phyloP scores from a whole-genome alignment of 2,888 invertebrate genomes.

The Tenthredo mesomela region DNA sequence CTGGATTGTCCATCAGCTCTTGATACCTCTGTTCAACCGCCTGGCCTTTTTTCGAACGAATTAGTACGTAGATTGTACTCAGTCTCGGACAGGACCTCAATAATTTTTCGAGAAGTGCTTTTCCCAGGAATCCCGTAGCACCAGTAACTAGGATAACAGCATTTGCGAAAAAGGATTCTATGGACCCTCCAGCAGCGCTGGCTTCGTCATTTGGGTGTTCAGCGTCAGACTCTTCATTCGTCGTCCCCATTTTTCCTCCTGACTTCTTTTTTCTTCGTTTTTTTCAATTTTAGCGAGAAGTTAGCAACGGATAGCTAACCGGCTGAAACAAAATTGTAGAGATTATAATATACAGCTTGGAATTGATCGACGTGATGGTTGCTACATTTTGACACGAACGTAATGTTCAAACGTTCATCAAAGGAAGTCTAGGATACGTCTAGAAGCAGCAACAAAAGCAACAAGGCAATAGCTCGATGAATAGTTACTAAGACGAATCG shows the following conservation, averaged over 20 bases:
- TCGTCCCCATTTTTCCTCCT: slow-evolving; percentile 67
- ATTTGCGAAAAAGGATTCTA: slow-evolving; percentile 80
- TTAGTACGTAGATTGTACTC: slow-evolving; percentile 88
- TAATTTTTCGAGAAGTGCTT: slow-evolving; percentile 95
- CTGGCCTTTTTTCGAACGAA: slow-evolving; percentile 88
- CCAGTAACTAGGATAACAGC: slow-evolving; percentile 82
- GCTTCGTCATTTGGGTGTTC: slow-evolving; percentile 64
- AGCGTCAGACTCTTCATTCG: slow-evolving; percentile 67
- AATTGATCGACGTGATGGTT: neutral
- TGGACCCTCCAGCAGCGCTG: slow-evolving; percentile 65
- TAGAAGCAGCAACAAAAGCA: neutral
- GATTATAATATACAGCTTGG: neutral
- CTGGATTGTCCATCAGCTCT: slow-evolving; percentile 87
- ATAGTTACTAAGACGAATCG: neutral
- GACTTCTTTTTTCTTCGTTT: neutral
- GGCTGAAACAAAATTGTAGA: slow-evolving; percentile 14
- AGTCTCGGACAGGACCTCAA: slow-evolving; percentile 91
- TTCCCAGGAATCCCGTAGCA: slow-evolving; percentile 95
- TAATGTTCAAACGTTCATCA: neutral
- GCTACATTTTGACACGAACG: neutral
- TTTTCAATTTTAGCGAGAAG: neutral
- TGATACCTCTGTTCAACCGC: slow-evolving; percentile 85
- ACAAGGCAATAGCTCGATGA: neutral
- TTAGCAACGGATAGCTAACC: neutral
- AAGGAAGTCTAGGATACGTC: neutral